Base-by-base conservation (phyloP, 1,140 invertebrate species). In the Diorhabda elongata region DNA sequence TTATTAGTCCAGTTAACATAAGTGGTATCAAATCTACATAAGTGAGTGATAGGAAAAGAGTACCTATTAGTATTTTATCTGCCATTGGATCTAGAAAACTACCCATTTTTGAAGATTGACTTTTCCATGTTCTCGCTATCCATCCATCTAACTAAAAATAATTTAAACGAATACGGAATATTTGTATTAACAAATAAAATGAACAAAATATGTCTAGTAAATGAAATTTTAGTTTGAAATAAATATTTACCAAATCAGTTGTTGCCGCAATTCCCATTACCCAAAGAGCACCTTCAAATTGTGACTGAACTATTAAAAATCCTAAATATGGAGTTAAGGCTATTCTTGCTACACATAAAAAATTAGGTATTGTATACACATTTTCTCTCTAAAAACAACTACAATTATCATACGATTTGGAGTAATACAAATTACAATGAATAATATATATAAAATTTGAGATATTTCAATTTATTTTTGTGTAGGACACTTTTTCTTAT, bases 21-120 rank as follows among this genome's bases (percentile, higher is more conserved):
- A 95, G 83, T 78, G 97, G 96, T 78, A 99, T 92, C 8, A 98
- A 81, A 61, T 90, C 88, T 66, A 90, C 89, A 83, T 90, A 92
- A 6, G 95, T 94, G 43, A 98, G 83, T 1, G 93, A 90, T 42
- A 98, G 79, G 78, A 96, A 96, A 47, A 98, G 82, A 8, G 93
- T 93, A 7, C 89, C 93, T 70, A 99, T 90, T 4, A 99, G 84
- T 11, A 98, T 84, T 85, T 99, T 99, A 81, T 99, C 97, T n/a
- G 97, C 97, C 82, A 97, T 87, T 7, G 97, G 97, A 83, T 99
- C 97, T n/a, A 99, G 79, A 79, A 97, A 96, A 71, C 94, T 96
- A 5, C 97, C 97, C 72, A 97, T 87, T 79, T 92, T 93, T 43
- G 96, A 94, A 9, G 92, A 90, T 81, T 98, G 97, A 62, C 90